These are phyloP conservation scores for Pipistrellus kuhlii DNA, from an alignment of 2,797 vertebrate species.

Conservation along the genomic window DNA sequence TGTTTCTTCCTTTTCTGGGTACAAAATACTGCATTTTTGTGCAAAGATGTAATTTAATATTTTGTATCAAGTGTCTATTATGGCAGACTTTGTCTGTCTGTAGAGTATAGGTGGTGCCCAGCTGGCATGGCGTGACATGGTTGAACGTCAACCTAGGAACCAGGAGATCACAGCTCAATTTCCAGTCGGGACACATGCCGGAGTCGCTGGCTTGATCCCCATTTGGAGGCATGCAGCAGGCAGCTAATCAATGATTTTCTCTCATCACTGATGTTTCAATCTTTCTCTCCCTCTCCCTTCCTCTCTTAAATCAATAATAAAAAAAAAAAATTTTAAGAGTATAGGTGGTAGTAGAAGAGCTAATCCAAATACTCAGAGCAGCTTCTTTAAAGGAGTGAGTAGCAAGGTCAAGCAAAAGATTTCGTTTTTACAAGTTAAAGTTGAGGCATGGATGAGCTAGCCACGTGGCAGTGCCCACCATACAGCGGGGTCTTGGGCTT, in stretches of 20 bases:
- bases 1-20: conserved; percentile 36
- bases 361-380: neutral
- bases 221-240: too few relatives aligned
- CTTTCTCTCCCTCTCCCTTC: too few relatives aligned
- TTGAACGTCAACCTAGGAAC: too few relatives aligned
- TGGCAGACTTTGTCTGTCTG: neutral
- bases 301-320: too few relatives aligned
- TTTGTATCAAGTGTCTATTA: neutral
- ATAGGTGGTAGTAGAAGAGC: neutral
- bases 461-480: neutral
- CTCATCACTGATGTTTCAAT: too few relatives aligned
- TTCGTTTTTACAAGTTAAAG: neutral
- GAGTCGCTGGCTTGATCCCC: too few relatives aligned
- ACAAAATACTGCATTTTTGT: conserved; percentile 56
- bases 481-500: neutral
- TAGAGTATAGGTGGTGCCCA: neutral
- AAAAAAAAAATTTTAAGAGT: neutral
- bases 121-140: too few relatives aligned
- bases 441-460: neutral
- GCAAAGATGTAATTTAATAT: conserved; percentile 6
- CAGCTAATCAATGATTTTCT: too few relatives aligned
- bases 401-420: neutral
- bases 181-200: too few relatives aligned
- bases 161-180: too few relatives aligned
- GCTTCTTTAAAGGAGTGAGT: neutral